These are phyloP conservation scores for Carcinoscorpius rotundicauda DNA, from an alignment of 1,140 invertebrate genomes.

Conservation along the genomic window DNA sequence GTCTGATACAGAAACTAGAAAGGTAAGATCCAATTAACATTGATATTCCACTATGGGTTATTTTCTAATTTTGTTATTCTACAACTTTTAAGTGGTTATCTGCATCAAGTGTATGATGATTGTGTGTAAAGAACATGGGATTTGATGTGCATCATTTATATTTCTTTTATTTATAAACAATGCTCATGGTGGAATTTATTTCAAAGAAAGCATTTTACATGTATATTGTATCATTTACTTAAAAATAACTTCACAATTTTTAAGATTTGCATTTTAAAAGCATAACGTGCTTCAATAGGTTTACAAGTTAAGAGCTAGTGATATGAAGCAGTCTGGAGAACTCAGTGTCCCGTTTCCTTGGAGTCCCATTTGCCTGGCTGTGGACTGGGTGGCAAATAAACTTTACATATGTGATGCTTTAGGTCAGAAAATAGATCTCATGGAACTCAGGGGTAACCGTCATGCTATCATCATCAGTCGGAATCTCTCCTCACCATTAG, in stretches of 20 bases:
- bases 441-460: constrained; percentile 67
- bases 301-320: no score
- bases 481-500: constrained; percentile 78
- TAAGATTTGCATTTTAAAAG: no score
- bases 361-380: constrained; percentile 75
- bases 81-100: not conserved
- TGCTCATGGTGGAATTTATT: no score
- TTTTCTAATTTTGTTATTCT: not conserved
- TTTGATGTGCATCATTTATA: no score
- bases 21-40: constrained; percentile 26
- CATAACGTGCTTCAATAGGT: no score
- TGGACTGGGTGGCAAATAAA: constrained; percentile 96
- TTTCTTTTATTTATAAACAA: no score
- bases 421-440: constrained; percentile 84
- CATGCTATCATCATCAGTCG: constrained; percentile 81
- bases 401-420: constrained; percentile 87
- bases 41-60: not conserved
- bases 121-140: no score
- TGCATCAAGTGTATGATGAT: not conserved
- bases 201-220: no score
- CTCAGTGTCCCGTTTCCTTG: constrained; percentile 65
- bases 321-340: constrained; percentile 32
- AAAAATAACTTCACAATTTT: no score
- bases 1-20: constrained; percentile 70
- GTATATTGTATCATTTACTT: no score